Conservation (phyloP, 2,797 vertebrate genomes). For the Nannoperca obscura region DNA sequence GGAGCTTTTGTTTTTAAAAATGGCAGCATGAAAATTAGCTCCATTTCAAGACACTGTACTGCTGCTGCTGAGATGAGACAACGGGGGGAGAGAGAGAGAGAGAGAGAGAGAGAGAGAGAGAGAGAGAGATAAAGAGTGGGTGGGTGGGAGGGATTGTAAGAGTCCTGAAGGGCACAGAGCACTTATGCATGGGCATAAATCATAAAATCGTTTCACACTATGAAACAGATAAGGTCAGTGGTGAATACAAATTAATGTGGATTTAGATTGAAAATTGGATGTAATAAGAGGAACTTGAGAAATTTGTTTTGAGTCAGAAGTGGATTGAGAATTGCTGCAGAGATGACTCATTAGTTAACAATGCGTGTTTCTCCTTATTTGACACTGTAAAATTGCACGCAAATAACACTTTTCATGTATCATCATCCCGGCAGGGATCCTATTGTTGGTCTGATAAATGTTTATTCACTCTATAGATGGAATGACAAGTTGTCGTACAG, state of each 20-base stretch:
- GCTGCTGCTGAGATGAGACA: slow-evolving; percentile 1
- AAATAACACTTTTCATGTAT: not conserved
- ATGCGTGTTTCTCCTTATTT: not conserved
- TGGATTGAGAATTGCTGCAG: slow-evolving; percentile 1
- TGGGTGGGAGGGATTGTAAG: not conserved
- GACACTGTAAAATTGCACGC: not conserved
- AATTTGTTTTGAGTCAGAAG: slow-evolving; percentile 21
- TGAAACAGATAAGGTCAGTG: slow-evolving; percentile 43
- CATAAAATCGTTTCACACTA: slow-evolving; percentile 44
- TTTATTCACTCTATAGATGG: not conserved
- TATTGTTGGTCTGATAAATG: not conserved
- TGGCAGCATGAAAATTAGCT: slow-evolving; percentile 15
- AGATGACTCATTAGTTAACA: slow-evolving; percentile 9
- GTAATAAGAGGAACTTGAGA: slow-evolving; percentile 10
- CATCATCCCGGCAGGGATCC: not conserved
- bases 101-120: slow-evolving; percentile 26
- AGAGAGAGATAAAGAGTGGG: not conserved
- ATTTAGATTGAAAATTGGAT: slow-evolving; percentile 14
- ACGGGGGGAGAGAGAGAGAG: slow-evolving; percentile 21
- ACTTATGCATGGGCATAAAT: slow-evolving; percentile 45
- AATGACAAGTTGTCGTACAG: not conserved
- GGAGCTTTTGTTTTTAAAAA: not conserved
- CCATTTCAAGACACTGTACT: slow-evolving; percentile 12
- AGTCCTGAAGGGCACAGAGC: slow-evolving; percentile 18
- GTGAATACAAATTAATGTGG: slow-evolving; percentile 47